Conservation (phyloP, 2,113 vertebrate genomes). For the Lagenorhynchus albirostris region DNA sequence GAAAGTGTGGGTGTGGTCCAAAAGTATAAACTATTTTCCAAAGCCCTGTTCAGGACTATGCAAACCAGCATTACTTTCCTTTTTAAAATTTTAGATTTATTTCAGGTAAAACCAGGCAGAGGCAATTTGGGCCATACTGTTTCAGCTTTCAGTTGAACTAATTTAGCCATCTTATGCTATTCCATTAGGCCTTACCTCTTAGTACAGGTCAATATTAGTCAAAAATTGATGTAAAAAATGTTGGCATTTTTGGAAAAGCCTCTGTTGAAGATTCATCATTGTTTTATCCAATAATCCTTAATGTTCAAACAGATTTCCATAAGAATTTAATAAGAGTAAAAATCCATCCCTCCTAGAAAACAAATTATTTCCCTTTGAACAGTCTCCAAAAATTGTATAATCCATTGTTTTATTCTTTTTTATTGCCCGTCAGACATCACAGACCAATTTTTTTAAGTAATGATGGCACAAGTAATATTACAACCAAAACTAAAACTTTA, state of each 20-base stretch:
- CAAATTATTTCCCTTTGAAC: not conserved
- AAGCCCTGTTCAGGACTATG: not conserved
- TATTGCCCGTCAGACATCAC: not conserved
- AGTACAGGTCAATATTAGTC: not conserved
- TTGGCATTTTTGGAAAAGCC: not conserved
- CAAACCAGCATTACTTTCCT: not conserved
- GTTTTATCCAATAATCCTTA: not conserved
- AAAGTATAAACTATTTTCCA: not conserved
- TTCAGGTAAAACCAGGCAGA: not conserved
- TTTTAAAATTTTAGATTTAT: not conserved
- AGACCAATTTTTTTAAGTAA: not conserved
- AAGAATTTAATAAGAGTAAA: not conserved
- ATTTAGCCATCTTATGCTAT: not conserved
- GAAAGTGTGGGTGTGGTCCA: not conserved
- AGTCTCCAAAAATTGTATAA: not conserved
- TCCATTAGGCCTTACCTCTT: not conserved
- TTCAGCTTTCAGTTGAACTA: not conserved
- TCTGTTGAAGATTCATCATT: not conserved
- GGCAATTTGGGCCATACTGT: not conserved
- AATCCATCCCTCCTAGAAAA: not conserved
- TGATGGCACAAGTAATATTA: not conserved
- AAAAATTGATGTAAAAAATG: not conserved
- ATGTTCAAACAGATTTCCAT: not conserved
- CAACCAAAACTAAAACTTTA: not conserved
- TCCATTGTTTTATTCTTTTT: not conserved